Base-by-base conservation (phyloP, 2,888 invertebrate species). In the Chirona hameri region DNA sequence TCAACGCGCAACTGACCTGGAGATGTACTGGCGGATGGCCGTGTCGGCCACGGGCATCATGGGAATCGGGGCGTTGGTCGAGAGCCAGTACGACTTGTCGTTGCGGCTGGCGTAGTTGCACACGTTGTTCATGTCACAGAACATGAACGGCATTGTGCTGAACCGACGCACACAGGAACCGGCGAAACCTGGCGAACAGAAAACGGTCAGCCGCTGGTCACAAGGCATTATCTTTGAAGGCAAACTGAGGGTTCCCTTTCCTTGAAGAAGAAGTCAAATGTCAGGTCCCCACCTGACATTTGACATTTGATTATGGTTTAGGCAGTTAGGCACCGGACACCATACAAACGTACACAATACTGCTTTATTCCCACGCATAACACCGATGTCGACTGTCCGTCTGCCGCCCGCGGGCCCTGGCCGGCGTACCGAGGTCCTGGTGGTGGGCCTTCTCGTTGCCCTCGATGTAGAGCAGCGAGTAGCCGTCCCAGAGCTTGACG, bases 81-180 rank as follows among this genome's bases (percentile, higher is more conserved):
- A 95, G 82, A 99, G 90, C 98, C 98, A 98, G 89, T 97, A 98
- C 82, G 97, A 97, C 88, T 96, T 93, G 88, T 98, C 98, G 87
- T 97, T 98, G 86, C 98, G 91, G 87, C 95, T 96, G 65, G 98
- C 98, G 87, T 98, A 98, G 88, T 97, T 96, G 89, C 98, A 98
- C 0, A 97, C 96, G 87, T 96, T 95, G 89, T 96, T 96, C 86
- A 95, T 92, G 88, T 97, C 97, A 88, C 98, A 99, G 90, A 97
- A 95, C 86, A 98, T 89, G 91, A 98, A 96, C 81, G 98, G 98
- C 95, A 98, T 95, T 52, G 98, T 98, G 85, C 94, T 96, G 91
- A 99, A 99, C 87, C 94, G 94, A 86, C 93, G 91, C 84, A 98
- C 91, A 88, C 98, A 98, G 39, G 98, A 98, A 83, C 98, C 98